A percentile compares a stretch with the other conserved stretches of the same genome.
Evolutionary conservation across 2,797 vertebrate genomes (phyloP).

Genomic region (Hydrocynus forskahlii): DNA sequence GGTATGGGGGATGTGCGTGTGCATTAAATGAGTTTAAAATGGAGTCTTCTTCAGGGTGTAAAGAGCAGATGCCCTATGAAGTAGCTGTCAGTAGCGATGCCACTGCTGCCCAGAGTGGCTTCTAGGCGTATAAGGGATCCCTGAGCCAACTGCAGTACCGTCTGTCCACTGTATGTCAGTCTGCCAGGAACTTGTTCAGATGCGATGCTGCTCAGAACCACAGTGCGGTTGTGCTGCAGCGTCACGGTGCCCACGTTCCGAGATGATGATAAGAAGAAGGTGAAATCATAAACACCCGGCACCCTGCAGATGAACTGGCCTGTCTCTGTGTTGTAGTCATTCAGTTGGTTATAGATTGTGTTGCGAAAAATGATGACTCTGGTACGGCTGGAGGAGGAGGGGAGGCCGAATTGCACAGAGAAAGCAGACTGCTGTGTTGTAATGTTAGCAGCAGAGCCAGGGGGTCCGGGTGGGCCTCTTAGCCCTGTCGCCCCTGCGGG

Average conservation of each 20-base stretch:
- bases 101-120: neutral
- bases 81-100: conserved; percentile 11
- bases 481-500: conserved; percentile 37
- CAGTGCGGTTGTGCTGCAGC: conserved; percentile 16
- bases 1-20: too few relatives aligned
- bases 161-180: conserved; percentile 47
- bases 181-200: neutral
- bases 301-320: conserved; percentile 54
- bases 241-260: conserved; percentile 6
- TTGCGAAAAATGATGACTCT: conserved; percentile 51
- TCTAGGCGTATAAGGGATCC: conserved; percentile 53
- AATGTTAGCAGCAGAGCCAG: conserved; percentile 19
- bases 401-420: conserved; percentile 28
- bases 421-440: conserved; percentile 55
- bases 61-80: conserved; percentile 41
- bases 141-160: conserved; percentile 27
- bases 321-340: conserved; percentile 46
- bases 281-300: conserved; percentile 50
- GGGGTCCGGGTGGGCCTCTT: conserved; percentile 29
- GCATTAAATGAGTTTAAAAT: neutral
- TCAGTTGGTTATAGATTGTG: conserved; percentile 58
- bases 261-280: conserved; percentile 28
- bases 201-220: conserved; percentile 1
- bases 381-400: conserved; percentile 16
- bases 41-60: neutral